Base-by-base conservation (phyloP, 2,797 vertebrate species). In the Sebastolobus altivelis region DNA sequence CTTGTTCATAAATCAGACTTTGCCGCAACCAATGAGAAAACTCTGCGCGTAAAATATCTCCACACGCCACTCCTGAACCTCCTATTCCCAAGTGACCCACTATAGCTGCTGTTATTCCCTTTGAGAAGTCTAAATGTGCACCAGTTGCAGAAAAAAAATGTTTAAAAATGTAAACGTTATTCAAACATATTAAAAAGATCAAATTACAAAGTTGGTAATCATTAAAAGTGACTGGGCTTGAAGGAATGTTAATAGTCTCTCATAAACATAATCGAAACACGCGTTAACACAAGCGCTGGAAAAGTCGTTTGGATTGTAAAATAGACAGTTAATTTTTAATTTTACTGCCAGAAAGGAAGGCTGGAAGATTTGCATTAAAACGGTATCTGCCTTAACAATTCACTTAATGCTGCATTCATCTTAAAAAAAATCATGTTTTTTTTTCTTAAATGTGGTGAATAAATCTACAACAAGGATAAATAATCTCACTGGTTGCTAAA, bases 1-100 rank as follows among this genome's bases (percentile, higher is more conserved):
- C 66, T 77, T 65, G 66, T 90, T 75, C 83, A 87, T 89, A 89
- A 89, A 89, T 89, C 89, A 82, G 29, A 88, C 79, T 87, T 76
- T 54, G 60, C 38, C 78, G 80, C 83, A 29, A 79, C 86, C 82
- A 87, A 78, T 85, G 79, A 84, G 62, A 67, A 84, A 85, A 88
- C 52, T 43, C 38, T 79, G 84, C 67, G 25, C 75, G 77, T 84
- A 81, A 89, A 91, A 85, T 79, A 84, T 90, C 82, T 82, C 66
- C 31, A 65, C 87, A 84, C 77, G 84, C 75, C 85, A 87, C 75
- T 81, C 33, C 33, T 81, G 66, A 85, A 65, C 84, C 72, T 72
- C 60, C 77, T 72, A 81, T 79, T 75, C 82, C 72, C 86, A 77
- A 80, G 83, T 82, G 92, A 84, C 78, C 70, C 61, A 43, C 65